Base-by-base conservation (phyloP, 2,888 invertebrate genomes). In the Pasiphila rectangulata region DNA sequence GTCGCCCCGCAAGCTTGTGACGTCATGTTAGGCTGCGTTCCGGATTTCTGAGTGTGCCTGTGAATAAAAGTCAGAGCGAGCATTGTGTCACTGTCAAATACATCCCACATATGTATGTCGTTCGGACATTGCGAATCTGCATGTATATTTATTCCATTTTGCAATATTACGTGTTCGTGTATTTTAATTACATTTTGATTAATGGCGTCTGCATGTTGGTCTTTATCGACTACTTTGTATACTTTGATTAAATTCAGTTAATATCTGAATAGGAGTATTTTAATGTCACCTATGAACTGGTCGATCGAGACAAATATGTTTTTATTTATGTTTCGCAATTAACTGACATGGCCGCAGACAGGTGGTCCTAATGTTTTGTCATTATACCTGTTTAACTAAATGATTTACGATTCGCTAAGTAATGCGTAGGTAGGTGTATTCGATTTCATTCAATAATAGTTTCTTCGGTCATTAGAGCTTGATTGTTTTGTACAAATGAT, bases 281-380 rank as follows among this genome's bases (percentile, higher is more conserved):
- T 9, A 6, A 19, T 17, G 16, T 32, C 30, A 40, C 36, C 23
- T 45, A 36, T 35, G 40, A 54, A 60, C 61, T 48, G 46, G 57
- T 60, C 55, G 9, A 13, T 52, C 40, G 35, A 32, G 32, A 30
- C 20, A 36, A 27, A 36, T 17, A 32, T 4, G n/a, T 36, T 51
- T 38, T 24, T 47, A 50, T 46, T 25, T 46, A 38, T 46, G 50
- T 64, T 61, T 64, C 54, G 59, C 57, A 57, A 61, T 46, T 46
- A 59, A 47, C 54, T 9, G 54, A 56, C 56, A 55, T 44, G 46
- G 56, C 40, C n/a, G n/a, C 46, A 57, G 48, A 50, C 63, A 60
- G 64, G 62, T 65, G 63, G 61, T 47, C 54, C 19, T 54, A 56
- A 57, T 56, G 60, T 55, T 54, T 54, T 46, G 23, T 36, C 27